A percentile compares a stretch with the other conserved stretches of the same genome.
These are phyloP conservation scores for Conus betulinus DNA, from an alignment of 1,140 invertebrate species.

Conservation along the genomic window DNA sequence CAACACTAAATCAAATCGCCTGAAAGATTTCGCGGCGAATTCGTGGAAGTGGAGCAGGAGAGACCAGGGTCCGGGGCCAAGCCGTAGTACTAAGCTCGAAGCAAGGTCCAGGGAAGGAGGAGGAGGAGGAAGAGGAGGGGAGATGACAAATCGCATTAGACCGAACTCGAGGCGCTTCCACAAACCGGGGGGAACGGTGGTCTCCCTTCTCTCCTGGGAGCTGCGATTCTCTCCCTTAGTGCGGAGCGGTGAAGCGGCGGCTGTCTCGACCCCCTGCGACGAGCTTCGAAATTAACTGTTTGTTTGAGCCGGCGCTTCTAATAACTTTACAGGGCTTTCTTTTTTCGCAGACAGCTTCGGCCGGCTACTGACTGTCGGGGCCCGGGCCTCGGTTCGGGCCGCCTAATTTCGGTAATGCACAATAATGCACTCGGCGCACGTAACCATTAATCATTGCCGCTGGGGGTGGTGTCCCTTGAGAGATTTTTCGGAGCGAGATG, in stretches of 20 bases:
- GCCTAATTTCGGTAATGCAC: conserved; percentile 40
- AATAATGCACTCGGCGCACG: conserved; percentile 40
- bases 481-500: neutral
- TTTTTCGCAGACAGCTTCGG: neutral
- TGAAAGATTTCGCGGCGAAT: neutral
- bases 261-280: neutral
- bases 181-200: neutral
- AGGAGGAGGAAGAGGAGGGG: no score
- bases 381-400: neutral
- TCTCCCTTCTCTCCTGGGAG: neutral
- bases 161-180: neutral
- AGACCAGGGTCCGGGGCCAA: no score
- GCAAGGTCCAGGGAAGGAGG: neutral
- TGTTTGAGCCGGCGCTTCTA: conserved; percentile 40
- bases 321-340: conserved; percentile 40
- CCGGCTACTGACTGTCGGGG: neutral
- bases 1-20: conserved; percentile 28
- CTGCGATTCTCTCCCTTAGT: neutral
- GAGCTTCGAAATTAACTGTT: conserved; percentile 37
- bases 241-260: neutral
- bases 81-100: no score
- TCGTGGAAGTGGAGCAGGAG: no score
- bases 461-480: conserved; percentile 24
- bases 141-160: conserved; percentile 22
- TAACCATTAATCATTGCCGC: conserved; percentile 38